A percentile compares a stretch with the other conserved stretches of the same genome.
These are phyloP conservation scores for Thinocorus orbignyianus DNA, from an alignment of 2,113 vertebrate species.

Conservation along the genomic window DNA sequence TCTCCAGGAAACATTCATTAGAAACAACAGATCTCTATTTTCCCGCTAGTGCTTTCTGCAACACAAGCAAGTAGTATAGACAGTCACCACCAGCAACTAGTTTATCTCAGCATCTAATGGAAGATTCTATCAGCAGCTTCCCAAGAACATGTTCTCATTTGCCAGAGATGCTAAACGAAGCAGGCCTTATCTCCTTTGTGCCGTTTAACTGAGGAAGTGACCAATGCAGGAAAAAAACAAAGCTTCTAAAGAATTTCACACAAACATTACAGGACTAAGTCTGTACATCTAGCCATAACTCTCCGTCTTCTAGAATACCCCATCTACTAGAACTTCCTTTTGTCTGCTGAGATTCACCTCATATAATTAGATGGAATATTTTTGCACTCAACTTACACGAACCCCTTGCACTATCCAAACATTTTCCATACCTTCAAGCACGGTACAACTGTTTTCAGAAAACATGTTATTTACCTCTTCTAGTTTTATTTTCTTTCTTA, in stretches of 20 bases:
- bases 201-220: not conserved
- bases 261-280: not conserved
- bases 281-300: not conserved
- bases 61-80: not conserved
- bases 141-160: not conserved
- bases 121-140: slow-evolving; percentile 49
- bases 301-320: not conserved
- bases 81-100: not conserved
- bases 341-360: not conserved
- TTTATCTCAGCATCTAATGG: slow-evolving; percentile 12
- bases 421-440: not conserved
- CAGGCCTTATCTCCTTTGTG: not conserved
- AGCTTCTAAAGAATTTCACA: not conserved
- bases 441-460: slow-evolving; percentile 54
- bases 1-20: not conserved
- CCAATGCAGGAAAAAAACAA: not conserved
- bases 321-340: not conserved
- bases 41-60: not conserved
- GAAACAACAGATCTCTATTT: not conserved
- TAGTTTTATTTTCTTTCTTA: slow-evolving; percentile 22
- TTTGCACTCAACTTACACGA: not conserved
- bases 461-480: slow-evolving; percentile 55
- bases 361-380: not conserved
- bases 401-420: not conserved
- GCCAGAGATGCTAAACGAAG: not conserved